These are phyloP conservation scores for Heteronetta atricapilla DNA, from an alignment of 2,113 vertebrate genomes.

Conservation along the genomic window DNA sequence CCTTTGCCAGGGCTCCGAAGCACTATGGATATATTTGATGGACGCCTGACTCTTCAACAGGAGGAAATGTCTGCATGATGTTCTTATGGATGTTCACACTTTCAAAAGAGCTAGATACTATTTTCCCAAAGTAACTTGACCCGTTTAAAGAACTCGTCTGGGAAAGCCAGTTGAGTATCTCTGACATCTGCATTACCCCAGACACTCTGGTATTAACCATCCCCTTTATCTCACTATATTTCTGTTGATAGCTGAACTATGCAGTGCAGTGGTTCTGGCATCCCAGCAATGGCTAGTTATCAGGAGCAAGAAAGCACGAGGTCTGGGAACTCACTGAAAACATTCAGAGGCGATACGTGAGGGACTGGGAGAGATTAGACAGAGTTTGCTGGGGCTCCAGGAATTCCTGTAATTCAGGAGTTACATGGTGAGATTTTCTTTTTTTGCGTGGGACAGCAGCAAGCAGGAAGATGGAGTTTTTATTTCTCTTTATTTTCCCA, in stretches of 20 bases:
- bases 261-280: conserved; percentile 68
- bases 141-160: conserved; percentile 32
- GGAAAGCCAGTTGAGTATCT: conserved; percentile 50
- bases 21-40: not conserved
- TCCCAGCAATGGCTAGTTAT: conserved; percentile 71
- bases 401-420: conserved; percentile 70
- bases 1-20: conserved; percentile 7
- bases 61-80: conserved; percentile 21
- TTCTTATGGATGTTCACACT: conserved; percentile 25
- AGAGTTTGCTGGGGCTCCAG: conserved; percentile 49
- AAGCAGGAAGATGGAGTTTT: not conserved
- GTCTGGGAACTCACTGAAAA: conserved; percentile 68
- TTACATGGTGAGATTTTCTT: conserved; percentile 15
- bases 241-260: conserved; percentile 75
- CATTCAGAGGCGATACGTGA: conserved; percentile 64
- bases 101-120: conserved; percentile 35
- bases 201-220: conserved; percentile 29
- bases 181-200: conserved; percentile 51
- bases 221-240: conserved; percentile 69
- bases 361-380: conserved; percentile 70
- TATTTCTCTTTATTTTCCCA: not conserved
- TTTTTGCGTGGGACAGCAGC: not conserved
- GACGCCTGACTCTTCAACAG: conserved; percentile 4
- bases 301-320: conserved; percentile 66
- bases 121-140: conserved; percentile 44